Evolutionary conservation across 2,888 invertebrate species (phyloP), one percentile per base, ranked within the genome.

Genomic region (Xylophagus ater): DNA sequence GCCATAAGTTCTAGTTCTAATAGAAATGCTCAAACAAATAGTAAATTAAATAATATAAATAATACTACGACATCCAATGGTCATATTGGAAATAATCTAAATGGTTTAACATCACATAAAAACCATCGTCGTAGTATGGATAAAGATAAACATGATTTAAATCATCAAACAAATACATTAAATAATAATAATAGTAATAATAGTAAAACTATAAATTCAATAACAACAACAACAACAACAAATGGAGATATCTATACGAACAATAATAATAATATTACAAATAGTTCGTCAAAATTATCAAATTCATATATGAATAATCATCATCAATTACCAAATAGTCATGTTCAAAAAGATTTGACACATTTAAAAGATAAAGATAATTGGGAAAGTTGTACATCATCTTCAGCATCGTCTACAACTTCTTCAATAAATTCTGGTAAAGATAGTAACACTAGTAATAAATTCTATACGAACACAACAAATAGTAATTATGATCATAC

Each of bases 121-220:
- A 58, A 57, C 50, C 58, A 61, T 31, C 62, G 62, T 42, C 46
- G 45, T 25, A 62, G 63, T 50, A 48, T 57, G 47, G 64, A 65
- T 46, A 64, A 64, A 49, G 63, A 63, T 29, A 63, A 54, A 40
- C 57, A 55, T 23, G 32, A 40, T 21, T 39, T 38, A 13, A 19
- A 23, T 17, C 33, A 35, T n/a, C 40, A 41, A 14, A 17, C 25
- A 8, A n/a, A 21, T 18, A 33, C 18, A 21, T 25, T 26, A 21
- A 36, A 24, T 9, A 32, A 13, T 12, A 36, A 15, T 25, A 23
- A 7, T 4, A 38, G 18, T 20, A 38, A 17, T 20, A 38, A 15
- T 26, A 42, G 13, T 23, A 34, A 28, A 36, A 25, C 19, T 19
- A 33, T 14, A 20, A 26, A 6, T 28, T 15, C 24, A 24, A 29